phyloP scores from a whole-genome alignment of 2,888 invertebrate genomes.

The Blastobasis lacticolella region DNA sequence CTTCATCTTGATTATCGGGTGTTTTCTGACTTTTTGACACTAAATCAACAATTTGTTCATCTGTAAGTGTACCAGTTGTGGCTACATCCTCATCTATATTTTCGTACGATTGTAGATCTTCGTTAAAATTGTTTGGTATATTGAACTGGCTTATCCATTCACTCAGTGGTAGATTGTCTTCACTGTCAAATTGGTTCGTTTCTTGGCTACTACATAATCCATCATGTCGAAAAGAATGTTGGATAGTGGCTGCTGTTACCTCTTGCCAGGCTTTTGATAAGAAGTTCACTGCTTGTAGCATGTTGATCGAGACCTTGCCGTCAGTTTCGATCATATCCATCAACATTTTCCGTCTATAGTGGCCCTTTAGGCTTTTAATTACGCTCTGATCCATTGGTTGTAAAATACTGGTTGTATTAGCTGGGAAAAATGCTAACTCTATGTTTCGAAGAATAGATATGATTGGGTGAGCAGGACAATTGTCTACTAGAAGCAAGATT shows the following conservation, averaged over 20 bases:
- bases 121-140: constrained; percentile 9
- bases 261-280: constrained; percentile 10
- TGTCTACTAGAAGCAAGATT: constrained; percentile 12
- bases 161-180: constrained; percentile 14
- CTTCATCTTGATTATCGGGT: constrained; percentile 4
- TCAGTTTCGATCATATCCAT: constrained; percentile 22
- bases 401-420: constrained; percentile 23
- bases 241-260: constrained; percentile 12
- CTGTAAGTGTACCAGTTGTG: constrained; percentile 9
- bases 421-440: constrained; percentile 24
- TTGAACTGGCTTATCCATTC: constrained; percentile 15
- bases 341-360: constrained; percentile 22
- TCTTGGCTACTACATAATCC: constrained; percentile 8
- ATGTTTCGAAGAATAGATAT: constrained; percentile 4
- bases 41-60: constrained; percentile 9
- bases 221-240: constrained; percentile 12
- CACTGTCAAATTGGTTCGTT: constrained; percentile 12
- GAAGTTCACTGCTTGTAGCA: constrained; percentile 4
- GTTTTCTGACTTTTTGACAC: constrained; percentile 7
- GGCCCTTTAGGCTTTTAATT: constrained; percentile 22
- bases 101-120: constrained; percentile 11
- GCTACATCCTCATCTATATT: constrained; percentile 9
- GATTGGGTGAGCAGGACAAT: too few species aligned
- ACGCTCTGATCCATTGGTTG: constrained; percentile 26
- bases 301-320: constrained; percentile 19